Evolutionary conservation across 1,140 invertebrate species (phyloP).

Genomic region (Zaprionus camerounensis): DNA sequence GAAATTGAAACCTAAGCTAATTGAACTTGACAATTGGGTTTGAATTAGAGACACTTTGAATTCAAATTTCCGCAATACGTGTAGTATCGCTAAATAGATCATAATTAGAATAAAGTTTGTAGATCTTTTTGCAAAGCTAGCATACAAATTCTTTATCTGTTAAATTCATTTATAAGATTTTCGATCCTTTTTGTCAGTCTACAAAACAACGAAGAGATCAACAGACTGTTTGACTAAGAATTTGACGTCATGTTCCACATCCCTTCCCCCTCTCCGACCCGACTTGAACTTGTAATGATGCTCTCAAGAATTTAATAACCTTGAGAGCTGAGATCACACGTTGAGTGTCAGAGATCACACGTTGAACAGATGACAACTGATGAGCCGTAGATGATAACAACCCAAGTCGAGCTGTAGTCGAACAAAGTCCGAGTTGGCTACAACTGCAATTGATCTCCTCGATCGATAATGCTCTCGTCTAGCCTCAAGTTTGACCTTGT

Average conservation of each 20-base stretch:
- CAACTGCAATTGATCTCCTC: background rate
- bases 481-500: background rate
- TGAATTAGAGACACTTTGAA: background rate
- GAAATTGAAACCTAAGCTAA: constrained; percentile 2
- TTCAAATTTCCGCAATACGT: constrained; percentile 1
- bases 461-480: background rate
- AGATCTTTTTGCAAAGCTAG: too few species aligned
- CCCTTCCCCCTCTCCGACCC: background rate
- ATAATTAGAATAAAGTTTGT: background rate
- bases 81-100: background rate
- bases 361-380: background rate
- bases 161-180: too few species aligned
- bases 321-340: background rate
- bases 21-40: background rate
- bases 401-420: background rate
- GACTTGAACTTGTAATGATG: background rate
- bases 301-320: background rate
- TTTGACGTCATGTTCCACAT: background rate
- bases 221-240: background rate
- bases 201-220: background rate
- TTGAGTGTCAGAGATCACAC: background rate
- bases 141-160: too few species aligned
- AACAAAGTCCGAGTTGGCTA: background rate
- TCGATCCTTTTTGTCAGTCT: background rate
- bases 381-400: background rate